Evolutionary conservation across 37 sponge, comb jelly and placozoan genomes (phyloP).

Genomic region (Dysidea cf. avara): DNA sequence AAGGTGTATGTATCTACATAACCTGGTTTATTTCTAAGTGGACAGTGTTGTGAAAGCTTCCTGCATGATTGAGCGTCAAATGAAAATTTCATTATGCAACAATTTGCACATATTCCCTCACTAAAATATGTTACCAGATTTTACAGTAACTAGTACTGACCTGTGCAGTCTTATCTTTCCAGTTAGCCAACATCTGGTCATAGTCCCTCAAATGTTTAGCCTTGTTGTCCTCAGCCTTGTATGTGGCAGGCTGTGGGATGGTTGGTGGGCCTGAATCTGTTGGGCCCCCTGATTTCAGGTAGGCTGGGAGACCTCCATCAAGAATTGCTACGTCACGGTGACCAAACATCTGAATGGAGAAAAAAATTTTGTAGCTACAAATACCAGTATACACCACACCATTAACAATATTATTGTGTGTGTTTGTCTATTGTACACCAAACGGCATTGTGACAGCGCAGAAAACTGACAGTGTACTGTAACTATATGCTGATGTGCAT

Average conservation of each 20-base stretch:
- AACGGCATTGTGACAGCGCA: no score
- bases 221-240: conserved; percentile 21
- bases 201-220: conserved; percentile 33
- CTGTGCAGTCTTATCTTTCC: conserved; percentile 18
- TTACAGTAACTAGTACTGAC: conserved; percentile 12
- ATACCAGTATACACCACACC: no score
- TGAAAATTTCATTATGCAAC: neutral
- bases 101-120: conserved; percentile 9
- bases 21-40: no score
- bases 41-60: neutral
- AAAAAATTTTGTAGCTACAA: no score
- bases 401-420: no score
- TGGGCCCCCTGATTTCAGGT: conserved; percentile 36
- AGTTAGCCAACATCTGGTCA: conserved; percentile 40
- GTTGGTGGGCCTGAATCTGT: conserved; percentile 19
- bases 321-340: conserved; percentile 66
- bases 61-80: neutral
- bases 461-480: no score
- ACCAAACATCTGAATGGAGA: conserved; percentile 54
- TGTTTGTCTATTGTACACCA: no score
- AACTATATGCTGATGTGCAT: no score
- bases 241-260: neutral
- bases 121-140: neutral
- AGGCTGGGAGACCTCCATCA: conserved; percentile 72
- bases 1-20: no score